Conservation (phyloP, 2,797 vertebrate species). For the Antrozous pallidus region DNA sequence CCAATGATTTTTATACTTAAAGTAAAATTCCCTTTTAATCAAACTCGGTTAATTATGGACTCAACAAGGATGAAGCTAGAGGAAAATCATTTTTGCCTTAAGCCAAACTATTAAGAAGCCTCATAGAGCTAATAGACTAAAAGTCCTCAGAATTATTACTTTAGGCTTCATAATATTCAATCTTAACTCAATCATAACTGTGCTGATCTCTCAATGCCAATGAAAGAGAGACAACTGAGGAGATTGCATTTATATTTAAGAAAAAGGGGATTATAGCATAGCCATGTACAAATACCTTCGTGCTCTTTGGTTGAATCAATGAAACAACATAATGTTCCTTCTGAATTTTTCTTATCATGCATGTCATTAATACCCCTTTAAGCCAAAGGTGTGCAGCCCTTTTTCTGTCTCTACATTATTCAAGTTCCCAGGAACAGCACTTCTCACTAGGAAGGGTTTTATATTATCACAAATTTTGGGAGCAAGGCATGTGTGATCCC, state of each 20-base stretch:
- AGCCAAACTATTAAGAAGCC: conserved; percentile 80
- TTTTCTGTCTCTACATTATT: not conserved
- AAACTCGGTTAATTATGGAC: conserved; percentile 80
- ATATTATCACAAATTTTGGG: not conserved
- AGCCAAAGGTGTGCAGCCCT: not conserved
- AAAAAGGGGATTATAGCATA: accelerated
- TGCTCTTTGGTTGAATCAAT: not conserved
- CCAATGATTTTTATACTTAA: conserved; percentile 57
- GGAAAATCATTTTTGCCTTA: conserved; percentile 79
- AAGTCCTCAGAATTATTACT: conserved; percentile 76
- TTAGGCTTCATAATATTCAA: conserved; percentile 53
- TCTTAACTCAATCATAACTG: conserved; percentile 57
- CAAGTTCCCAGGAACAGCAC: accelerated
- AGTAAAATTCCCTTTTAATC: conserved; percentile 73
- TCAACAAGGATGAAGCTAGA: conserved; percentile 77
- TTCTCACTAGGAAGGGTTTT: not conserved
- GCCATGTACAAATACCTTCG: accelerated
- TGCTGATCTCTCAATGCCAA: conserved; percentile 40
- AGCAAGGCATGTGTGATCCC: too few species aligned
- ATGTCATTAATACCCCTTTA: not conserved
- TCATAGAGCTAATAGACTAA: conserved; percentile 73
- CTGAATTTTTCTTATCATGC: not conserved
- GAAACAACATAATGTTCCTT: not conserved
- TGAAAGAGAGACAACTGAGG: not conserved
- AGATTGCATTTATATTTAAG: not conserved